Conservation (phyloP, 2,888 invertebrate species). For the Pachymerium ferrugineum region DNA sequence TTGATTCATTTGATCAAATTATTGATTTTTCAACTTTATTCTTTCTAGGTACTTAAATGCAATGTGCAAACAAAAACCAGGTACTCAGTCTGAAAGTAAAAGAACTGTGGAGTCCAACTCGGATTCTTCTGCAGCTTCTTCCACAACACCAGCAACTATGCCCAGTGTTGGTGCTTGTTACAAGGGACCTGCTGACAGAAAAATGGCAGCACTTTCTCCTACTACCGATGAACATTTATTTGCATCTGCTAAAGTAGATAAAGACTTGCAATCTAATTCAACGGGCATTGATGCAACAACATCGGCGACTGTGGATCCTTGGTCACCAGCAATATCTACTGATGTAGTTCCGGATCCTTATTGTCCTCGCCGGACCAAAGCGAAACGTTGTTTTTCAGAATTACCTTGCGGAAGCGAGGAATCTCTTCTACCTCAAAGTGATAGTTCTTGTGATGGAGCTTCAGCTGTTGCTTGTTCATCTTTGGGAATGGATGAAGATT, state of each 20-base stretch:
- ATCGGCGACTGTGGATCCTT: background rate
- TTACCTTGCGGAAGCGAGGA: slow-evolving; percentile 28
- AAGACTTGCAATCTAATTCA: background rate
- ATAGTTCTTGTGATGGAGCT: background rate
- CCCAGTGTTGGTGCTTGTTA: background rate
- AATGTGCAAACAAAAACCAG: slow-evolving; percentile 11
- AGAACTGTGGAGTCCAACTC: background rate
- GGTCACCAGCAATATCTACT: background rate
- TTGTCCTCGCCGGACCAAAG: background rate
- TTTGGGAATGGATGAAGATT: background rate
- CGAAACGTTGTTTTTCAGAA: background rate
- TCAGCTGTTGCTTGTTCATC: background rate
- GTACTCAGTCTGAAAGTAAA: background rate
- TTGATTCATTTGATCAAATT: no score
- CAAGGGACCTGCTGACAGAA: no score
- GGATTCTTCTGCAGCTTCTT: background rate
- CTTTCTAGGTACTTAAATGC: background rate
- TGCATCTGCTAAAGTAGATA: background rate
- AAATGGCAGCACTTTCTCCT: no score
- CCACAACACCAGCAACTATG: background rate
- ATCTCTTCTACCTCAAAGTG: background rate
- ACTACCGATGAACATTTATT: background rate
- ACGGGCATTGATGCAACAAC: background rate
- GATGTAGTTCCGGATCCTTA: slow-evolving; percentile 14
- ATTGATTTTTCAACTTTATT: background rate